These are phyloP conservation scores for Melanotaenia duboulayi DNA, from an alignment of 2,113 vertebrate species.

Conservation along the genomic window DNA sequence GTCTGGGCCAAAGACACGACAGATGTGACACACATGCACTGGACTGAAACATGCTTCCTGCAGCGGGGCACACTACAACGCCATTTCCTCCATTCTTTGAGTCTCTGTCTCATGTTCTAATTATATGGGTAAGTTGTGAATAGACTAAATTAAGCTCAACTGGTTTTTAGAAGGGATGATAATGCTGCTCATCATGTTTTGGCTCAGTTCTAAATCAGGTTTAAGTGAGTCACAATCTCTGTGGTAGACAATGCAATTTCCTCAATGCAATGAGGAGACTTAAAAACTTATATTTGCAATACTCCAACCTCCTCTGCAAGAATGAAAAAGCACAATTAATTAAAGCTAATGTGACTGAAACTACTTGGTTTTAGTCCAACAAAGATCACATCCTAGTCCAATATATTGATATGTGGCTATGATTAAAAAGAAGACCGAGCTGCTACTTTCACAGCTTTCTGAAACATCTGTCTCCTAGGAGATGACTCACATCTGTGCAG, in stretches of 20 bases:
- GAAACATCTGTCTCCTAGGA: conserved; percentile 14
- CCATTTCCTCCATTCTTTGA: conserved; percentile 15
- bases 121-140: conserved; percentile 42
- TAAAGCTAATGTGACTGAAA: conserved; percentile 1
- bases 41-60: conserved; percentile 22
- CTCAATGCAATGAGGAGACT: conserved; percentile 9
- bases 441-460: conserved; percentile 2
- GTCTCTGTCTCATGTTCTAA: conserved; percentile 20
- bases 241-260: conserved; percentile 30
- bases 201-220: conserved; percentile 17
- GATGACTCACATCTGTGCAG: conserved; percentile 4
- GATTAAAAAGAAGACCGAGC: conserved; percentile 1
- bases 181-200: neutral
- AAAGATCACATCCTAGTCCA: neutral
- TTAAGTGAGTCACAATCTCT: conserved; percentile 44
- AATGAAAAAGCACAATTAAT: too few relatives aligned
- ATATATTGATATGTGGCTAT: neutral
- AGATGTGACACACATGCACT: conserved; percentile 70
- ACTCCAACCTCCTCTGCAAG: neutral
- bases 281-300: neutral
- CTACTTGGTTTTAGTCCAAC: neutral
- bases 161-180: conserved; percentile 35
- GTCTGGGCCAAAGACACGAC: conserved; percentile 60
- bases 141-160: conserved; percentile 8
- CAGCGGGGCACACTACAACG: conserved; percentile 19